Evolutionary conservation across 2,888 invertebrate species (phyloP).

Genomic region (Drosophila fungiperda): DNA sequence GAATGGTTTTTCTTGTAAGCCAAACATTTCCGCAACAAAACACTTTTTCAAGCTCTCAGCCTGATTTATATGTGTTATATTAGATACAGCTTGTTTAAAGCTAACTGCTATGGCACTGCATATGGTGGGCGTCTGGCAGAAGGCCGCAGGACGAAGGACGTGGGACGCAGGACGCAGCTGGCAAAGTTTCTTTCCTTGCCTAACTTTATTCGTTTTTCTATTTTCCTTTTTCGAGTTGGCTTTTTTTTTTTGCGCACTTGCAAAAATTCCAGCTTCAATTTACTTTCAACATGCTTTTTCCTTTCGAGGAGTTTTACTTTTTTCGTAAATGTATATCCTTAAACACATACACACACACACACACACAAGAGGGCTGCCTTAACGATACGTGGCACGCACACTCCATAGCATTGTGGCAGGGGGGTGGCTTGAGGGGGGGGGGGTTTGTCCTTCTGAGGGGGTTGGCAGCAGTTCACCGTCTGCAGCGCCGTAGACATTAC

Average conservation of each 20-base stretch:
- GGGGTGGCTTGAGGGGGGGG: background rate
- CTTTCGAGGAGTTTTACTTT: slow-evolving; percentile 63
- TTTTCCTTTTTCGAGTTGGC: slow-evolving; percentile 35
- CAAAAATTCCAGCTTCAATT: slow-evolving; percentile 76
- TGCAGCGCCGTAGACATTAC: slow-evolving; percentile 75
- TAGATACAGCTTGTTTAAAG: slow-evolving; percentile 46
- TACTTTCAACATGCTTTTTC: slow-evolving; percentile 79
- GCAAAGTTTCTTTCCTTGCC: slow-evolving; percentile 48
- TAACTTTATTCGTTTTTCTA: slow-evolving; percentile 42
- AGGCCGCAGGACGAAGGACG: slow-evolving; percentile 22
- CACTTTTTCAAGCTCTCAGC: background rate
- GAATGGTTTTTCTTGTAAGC: background rate
- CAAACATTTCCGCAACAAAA: slow-evolving; percentile 15
- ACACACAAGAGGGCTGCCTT: slow-evolving; percentile 34
- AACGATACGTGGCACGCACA: slow-evolving; percentile 78
- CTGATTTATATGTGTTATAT: slow-evolving; percentile 23
- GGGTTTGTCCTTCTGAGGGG: background rate
- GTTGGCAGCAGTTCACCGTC: slow-evolving; percentile 38
- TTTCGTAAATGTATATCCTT: slow-evolving; percentile 28
- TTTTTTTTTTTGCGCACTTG: slow-evolving; percentile 61
- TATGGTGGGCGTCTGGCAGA: slow-evolving; percentile 33
- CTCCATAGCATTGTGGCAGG: slow-evolving; percentile 7
- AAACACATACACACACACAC: slow-evolving; percentile 20
- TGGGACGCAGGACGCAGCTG: slow-evolving; percentile 45
- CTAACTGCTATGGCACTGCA: slow-evolving; percentile 47